These are phyloP conservation scores for Pitangus sulphuratus DNA, from an alignment of 2,797 vertebrate species.

Conservation along the genomic window DNA sequence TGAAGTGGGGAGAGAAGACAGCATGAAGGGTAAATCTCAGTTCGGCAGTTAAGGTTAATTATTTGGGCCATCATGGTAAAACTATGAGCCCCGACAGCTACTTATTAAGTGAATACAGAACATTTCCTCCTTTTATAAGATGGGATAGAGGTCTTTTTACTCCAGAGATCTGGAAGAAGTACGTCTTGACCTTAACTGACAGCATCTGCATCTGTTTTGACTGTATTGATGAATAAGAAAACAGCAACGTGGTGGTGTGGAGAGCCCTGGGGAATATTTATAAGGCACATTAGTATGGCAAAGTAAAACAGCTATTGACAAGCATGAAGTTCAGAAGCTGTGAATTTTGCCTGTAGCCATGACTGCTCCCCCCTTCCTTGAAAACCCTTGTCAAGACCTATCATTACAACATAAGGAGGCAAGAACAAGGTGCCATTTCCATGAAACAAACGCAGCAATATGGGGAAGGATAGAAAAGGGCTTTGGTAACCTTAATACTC, in stretches of 20 bases:
- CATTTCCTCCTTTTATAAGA: neutral
- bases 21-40: neutral
- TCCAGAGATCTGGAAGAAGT: neutral
- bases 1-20: neutral
- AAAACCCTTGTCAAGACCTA: slow-evolving; percentile 65
- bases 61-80: neutral
- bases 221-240: slow-evolving; percentile 57
- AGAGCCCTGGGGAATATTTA: slow-evolving; percentile 51
- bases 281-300: slow-evolving; percentile 49
- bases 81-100: neutral
- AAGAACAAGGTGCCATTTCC: slow-evolving; percentile 32
- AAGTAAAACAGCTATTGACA: slow-evolving; percentile 71
- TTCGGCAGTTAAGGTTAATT: neutral
- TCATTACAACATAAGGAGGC: slow-evolving; percentile 44
- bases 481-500: neutral
- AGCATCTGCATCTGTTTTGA: slow-evolving; percentile 48
- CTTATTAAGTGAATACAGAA: neutral
- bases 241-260: slow-evolving; percentile 14
- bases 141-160: neutral
- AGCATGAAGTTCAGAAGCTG: slow-evolving; percentile 69
- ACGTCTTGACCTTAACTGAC: slow-evolving; percentile 45
- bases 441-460: neutral
- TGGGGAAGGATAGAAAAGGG: neutral
- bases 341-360: slow-evolving; percentile 63
- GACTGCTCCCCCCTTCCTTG: slow-evolving; percentile 53